phyloP scores from a whole-genome alignment of 2,797 vertebrate species.

The Lemur catta region DNA sequence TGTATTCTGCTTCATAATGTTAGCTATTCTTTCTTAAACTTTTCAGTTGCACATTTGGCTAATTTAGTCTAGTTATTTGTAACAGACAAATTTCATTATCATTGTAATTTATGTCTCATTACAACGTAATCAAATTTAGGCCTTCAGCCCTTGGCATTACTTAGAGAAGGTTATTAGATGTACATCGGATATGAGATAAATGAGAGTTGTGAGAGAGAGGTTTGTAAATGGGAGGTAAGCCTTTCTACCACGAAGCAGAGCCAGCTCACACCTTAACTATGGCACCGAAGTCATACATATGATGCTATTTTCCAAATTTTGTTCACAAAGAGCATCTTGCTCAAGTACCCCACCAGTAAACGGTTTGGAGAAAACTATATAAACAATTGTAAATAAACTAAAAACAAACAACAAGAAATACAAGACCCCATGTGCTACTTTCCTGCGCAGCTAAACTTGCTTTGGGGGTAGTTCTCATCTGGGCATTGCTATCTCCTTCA shows the following conservation, averaged over 20 bases:
- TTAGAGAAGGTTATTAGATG: neutral
- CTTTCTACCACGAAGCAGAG: fast-evolving
- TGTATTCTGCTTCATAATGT: neutral
- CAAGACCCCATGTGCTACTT: neutral
- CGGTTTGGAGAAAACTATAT: neutral
- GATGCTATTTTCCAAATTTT: neutral
- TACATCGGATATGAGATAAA: neutral
- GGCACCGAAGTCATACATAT: fast-evolving
- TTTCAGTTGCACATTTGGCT: neutral
- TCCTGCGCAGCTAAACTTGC: neutral
- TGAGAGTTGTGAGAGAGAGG: neutral
- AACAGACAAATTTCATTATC: neutral
- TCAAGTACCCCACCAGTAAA: neutral
- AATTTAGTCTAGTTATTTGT: neutral
- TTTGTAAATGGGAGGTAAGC: fast-evolving
- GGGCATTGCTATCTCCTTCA: fast-evolving
- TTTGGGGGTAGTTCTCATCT: neutral
- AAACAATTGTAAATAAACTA: neutral
- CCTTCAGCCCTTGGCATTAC: neutral
- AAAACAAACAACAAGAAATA: neutral
- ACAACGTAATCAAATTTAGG: neutral
- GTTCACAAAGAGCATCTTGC: neutral
- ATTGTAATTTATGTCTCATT: neutral
- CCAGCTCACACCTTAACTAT: fast-evolving
- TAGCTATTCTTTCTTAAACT: neutral